Evolutionary conservation across 2,113 vertebrate genomes (phyloP), one percentile per base, ranked within the genome.

Genomic region (Haemorhous mexicanus): DNA sequence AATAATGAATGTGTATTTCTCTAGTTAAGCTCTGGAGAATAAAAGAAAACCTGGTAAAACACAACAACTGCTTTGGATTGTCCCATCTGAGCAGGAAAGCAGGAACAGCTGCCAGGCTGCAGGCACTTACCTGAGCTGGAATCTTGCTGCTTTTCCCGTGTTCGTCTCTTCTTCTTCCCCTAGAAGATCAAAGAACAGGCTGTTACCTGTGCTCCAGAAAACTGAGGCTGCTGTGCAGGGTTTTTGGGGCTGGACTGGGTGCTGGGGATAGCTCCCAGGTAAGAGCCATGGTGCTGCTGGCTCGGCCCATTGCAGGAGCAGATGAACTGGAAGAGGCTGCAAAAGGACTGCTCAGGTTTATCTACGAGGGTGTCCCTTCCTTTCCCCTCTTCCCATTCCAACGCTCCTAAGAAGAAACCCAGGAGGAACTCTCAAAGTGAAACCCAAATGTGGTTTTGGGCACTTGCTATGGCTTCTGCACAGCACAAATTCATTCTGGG

Each of bases 111-210:
- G 33, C 75, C 5, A 37, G 61, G 87, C 32, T 18, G 21, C 68
- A 53, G 0, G 1, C 70, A 41, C 96, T 98, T 98, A 99, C 99
- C 99, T 98, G 99, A 97, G 87, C 92, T 98, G 94, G 99, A 99
- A 97, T 99, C 99, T 95, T 99, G 99, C 94, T 99, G 98, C 97
- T 99, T 99, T 95, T 99, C 99, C 94, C 99, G 97, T 97, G 99
- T 99, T 83, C 99, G 98, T 95, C 99, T 98, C 97, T 99, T 99
- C 98, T 99, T 99, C 96, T 99, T 99, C 58, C 99, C 99, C 99
- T 99, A 50, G 81, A 59, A 80, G 89, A 89, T 32, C 44, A 92
- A 87, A 93, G 53, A 43, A n/a, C 69, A 76, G 47, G 44, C 80
- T 0, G 4, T 95, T 49, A 89, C 37, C 64, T 5, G 2, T 16